A percentile compares a stretch with the other conserved stretches of the same genome.
phyloP scores from a whole-genome alignment of 2,797 vertebrate species.

The Pangasius sanitwongsei region DNA sequence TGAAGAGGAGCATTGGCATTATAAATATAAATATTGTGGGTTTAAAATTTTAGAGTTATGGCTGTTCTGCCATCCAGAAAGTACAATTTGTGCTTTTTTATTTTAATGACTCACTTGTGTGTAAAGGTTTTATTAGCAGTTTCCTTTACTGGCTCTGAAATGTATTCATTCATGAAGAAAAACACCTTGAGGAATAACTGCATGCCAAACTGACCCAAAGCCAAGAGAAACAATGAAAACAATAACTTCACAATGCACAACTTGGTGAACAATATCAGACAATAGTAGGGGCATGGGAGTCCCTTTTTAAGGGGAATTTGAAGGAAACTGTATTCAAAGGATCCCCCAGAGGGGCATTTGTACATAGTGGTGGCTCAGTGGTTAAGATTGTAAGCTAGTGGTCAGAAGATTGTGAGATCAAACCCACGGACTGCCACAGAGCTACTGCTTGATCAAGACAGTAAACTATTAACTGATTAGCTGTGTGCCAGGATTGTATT shows the following conservation, averaged over 20 bases:
- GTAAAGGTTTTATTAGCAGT: slow-evolving; percentile 3
- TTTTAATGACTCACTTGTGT: slow-evolving; percentile 4
- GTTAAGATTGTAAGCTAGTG: background rate
- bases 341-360: background rate
- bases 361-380: background rate
- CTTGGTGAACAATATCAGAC: slow-evolving; percentile 2
- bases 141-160: slow-evolving; percentile 16
- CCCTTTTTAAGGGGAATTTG: background rate
- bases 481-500: background rate
- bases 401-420: background rate
- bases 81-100: background rate
- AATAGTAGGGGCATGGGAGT: background rate
- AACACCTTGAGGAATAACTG: slow-evolving; percentile 1
- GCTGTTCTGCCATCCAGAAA: slow-evolving; percentile 4
- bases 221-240: slow-evolving; percentile 20
- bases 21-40: background rate
- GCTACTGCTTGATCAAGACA: background rate
- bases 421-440: background rate
- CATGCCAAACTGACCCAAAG: slow-evolving; percentile 5
- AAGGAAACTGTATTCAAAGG: slow-evolving; percentile 27
- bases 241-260: background rate
- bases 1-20: background rate
- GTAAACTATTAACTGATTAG: background rate
- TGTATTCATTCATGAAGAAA: background rate
- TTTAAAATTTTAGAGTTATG: background rate